Evolutionary conservation across 2,113 vertebrate species (phyloP).

Genomic region (Ctenodactylus gundi): DNA sequence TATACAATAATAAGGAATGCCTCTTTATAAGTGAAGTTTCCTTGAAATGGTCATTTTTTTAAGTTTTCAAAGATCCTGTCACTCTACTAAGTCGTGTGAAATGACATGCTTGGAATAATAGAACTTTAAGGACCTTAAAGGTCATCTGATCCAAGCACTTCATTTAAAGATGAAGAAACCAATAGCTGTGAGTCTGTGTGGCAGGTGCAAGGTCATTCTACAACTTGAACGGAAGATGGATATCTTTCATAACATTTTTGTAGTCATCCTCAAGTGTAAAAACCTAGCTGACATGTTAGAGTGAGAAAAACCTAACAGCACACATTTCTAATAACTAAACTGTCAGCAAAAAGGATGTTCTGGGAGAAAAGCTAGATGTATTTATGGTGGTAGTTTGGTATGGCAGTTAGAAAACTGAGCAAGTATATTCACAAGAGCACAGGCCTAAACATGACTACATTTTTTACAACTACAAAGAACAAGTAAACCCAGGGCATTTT

Average conservation of each 20-base stretch:
- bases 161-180: background rate
- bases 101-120: background rate
- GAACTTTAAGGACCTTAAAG: background rate
- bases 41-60: background rate
- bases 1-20: background rate
- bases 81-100: background rate
- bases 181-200: background rate
- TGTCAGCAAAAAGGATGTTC: background rate
- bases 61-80: slow-evolving; percentile 10
- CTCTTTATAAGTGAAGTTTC: slow-evolving; percentile 15
- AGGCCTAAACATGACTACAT: background rate
- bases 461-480: background rate
- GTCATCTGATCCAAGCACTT: background rate
- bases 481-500: background rate
- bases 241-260: slow-evolving; percentile 13
- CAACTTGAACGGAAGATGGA: background rate
- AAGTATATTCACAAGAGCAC: background rate
- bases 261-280: background rate
- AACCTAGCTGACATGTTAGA: background rate
- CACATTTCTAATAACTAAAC: background rate
- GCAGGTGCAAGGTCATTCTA: background rate
- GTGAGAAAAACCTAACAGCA: background rate
- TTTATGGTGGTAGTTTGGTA: background rate
- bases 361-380: background rate
- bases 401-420: background rate